Conservation (phyloP, 2,797 vertebrate genomes). For the Pogonophryne albipinna region DNA sequence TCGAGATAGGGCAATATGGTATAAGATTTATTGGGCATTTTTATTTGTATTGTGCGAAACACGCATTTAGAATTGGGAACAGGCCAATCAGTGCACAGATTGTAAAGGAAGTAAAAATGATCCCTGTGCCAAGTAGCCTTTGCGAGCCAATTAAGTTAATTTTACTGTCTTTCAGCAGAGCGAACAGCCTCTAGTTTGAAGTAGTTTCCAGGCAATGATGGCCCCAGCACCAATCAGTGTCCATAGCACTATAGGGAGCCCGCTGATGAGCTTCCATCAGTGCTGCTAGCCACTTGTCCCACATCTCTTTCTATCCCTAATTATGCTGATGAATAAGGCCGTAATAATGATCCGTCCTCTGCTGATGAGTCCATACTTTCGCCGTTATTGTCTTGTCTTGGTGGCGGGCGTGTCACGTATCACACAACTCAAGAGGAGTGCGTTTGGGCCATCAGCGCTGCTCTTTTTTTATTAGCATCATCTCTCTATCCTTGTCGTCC, state of each 20-base stretch:
- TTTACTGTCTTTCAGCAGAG: conserved; percentile 65
- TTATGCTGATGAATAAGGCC: conserved; percentile 78
- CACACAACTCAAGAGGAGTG: conserved; percentile 50
- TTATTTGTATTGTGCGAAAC: conserved; percentile 29
- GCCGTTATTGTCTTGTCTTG: conserved; percentile 66
- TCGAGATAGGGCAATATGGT: not conserved
- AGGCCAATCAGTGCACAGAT: conserved; percentile 32
- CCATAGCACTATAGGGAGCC: conserved; percentile 68
- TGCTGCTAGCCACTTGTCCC: conserved; percentile 74
- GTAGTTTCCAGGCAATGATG: conserved; percentile 68
- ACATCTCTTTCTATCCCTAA: conserved; percentile 71
- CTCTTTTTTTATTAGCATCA: conserved; percentile 57
- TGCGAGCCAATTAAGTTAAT: conserved; percentile 69
- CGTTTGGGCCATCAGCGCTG: conserved; percentile 32
- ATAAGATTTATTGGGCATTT: not conserved
- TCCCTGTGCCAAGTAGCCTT: conserved; percentile 38
- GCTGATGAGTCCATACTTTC: conserved; percentile 66
- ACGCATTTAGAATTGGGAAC: not conserved
- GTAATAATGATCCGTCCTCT: conserved; percentile 65
- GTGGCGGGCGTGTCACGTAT: conserved; percentile 45
- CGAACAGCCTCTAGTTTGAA: conserved; percentile 58
- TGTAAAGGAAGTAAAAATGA: conserved; percentile 59
- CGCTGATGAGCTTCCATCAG: conserved; percentile 80
- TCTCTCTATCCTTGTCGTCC: conserved; percentile 40
- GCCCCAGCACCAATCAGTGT: conserved; percentile 71